Evolutionary conservation across 2,797 vertebrate species (phyloP), one percentile per base, ranked within the genome.

Genomic region (Nasua narica): DNA sequence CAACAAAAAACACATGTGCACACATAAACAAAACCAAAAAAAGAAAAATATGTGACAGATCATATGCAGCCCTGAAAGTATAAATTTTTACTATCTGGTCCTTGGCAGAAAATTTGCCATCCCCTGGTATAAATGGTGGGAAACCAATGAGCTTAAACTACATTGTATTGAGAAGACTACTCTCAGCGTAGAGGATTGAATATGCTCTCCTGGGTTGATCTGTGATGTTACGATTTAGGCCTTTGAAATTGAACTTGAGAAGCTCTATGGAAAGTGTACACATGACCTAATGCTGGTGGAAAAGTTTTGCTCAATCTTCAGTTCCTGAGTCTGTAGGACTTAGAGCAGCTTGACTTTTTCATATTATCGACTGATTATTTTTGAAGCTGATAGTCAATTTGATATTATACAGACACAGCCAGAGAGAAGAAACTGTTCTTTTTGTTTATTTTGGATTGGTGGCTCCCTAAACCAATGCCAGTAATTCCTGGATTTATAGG

Each of bases 371-470:
- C 54, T 79, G 82, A 97, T 95, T 93, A 93, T 81, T 97, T 97
- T 94, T 91, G 27, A 95, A 94, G 70, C 19, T 78, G 81, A 86
- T 96, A 62, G 84, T 86, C 74, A 93, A 48, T 86, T 93, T 94
- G 56, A 52, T 93, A 52, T 82, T 90, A 78, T 46, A 72, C 84
- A 97, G 95, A 93, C 23, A 72, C 5, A 96, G 60, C 48, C 48
- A 72, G 81, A 95, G 89, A 94, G 90, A 27, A 95, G 43, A 95
- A 95, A 96, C 60, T 56, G 32, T 50, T 93, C 85, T 82, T 94
- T 92, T 62, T 95, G 60, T 95, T 97, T 97, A 93, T 93, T 96
- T 96, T 97, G 96, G 94, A 88, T 82, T 79, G 62, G 69, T 90
- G 23, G 48, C 67, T 96, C 69, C 84, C 46, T 56, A 93, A 95